phyloP scores from a whole-genome alignment of 2,888 invertebrate genomes.

The Trichogramma dendrolimi region DNA sequence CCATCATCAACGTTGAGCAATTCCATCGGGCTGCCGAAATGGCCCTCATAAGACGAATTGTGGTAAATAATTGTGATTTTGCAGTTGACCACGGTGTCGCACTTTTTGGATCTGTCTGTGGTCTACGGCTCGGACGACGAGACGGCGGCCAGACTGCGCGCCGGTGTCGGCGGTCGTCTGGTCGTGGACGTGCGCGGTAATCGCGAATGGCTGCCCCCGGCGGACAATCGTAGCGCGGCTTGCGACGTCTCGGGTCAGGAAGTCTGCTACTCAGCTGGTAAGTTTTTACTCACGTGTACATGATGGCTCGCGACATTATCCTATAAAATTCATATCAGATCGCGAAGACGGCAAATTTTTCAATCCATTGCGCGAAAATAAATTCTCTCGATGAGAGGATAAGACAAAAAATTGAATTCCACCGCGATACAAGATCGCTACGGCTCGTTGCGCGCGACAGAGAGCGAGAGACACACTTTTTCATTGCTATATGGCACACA shows the following conservation, averaged over 20 bases:
- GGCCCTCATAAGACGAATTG: too few relatives aligned
- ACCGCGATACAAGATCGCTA: too few relatives aligned
- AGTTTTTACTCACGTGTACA: slow-evolving; percentile 27
- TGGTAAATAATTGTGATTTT: slow-evolving; percentile 22
- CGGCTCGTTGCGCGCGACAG: too few relatives aligned
- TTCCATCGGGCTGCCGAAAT: too few relatives aligned
- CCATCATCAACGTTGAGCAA: too few relatives aligned
- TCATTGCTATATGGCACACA: too few relatives aligned
- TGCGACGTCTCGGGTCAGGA: slow-evolving; percentile 57
- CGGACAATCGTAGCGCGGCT: slow-evolving; percentile 64
- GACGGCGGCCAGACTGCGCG: slow-evolving; percentile 64
- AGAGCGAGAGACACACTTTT: too few relatives aligned
- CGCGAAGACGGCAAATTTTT: too few relatives aligned
- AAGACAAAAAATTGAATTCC: too few relatives aligned
- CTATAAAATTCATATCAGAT: too few relatives aligned
- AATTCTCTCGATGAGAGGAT: too few relatives aligned
- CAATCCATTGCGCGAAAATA: too few relatives aligned
- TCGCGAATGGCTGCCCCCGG: slow-evolving; percentile 68
- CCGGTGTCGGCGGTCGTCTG: slow-evolving; percentile 66
- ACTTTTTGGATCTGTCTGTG: slow-evolving; percentile 72
- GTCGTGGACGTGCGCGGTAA: slow-evolving; percentile 61
- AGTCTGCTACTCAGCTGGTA: slow-evolving; percentile 74
- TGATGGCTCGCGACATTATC: neutral
- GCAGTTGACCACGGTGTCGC: slow-evolving; percentile 66
- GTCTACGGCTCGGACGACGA: slow-evolving; percentile 74